Percentiles rank a stretch among this genome's conserved stretches.
Conservation (phyloP, 2,113 vertebrate species). For the Oryzias javanicus region DNA sequence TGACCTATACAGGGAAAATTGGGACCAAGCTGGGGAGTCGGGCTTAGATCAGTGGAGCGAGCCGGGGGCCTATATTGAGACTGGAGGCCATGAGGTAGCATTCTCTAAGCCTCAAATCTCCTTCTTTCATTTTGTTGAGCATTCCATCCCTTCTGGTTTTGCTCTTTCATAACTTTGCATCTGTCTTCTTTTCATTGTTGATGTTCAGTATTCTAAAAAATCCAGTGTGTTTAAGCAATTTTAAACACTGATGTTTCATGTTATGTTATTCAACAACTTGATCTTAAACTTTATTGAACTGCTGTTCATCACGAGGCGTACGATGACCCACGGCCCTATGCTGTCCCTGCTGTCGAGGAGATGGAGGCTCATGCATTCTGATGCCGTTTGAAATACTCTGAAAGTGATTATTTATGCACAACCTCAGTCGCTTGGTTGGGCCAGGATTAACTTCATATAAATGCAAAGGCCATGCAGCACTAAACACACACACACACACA, state of each 20-base stretch:
- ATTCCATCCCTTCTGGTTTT: neutral
- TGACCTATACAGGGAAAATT: constrained; percentile 57
- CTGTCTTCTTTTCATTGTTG: neutral
- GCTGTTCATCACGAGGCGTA: too few species aligned
- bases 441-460: constrained; percentile 71
- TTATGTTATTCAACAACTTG: neutral
- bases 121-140: neutral
- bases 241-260: neutral
- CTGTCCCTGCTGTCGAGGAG: constrained; percentile 54
- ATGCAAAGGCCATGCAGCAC: constrained; percentile 56
- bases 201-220: neutral
- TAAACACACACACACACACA: constrained; percentile 26
- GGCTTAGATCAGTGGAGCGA: constrained; percentile 65
- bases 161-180: neutral
- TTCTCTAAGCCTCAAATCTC: constrained; percentile 26
- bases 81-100: constrained; percentile 17
- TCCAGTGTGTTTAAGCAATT: neutral
- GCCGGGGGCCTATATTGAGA: constrained; percentile 37
- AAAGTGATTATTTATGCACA: constrained; percentile 75
- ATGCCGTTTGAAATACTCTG: constrained; percentile 71
- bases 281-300: too few species aligned
- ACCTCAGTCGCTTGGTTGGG: constrained; percentile 52
- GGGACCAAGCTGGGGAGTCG: constrained; percentile 42
- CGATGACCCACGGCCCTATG: too few species aligned
- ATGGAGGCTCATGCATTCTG: constrained; percentile 72